phyloP scores from a whole-genome alignment of 2,797 vertebrate genomes.

The Sparus aurata region DNA sequence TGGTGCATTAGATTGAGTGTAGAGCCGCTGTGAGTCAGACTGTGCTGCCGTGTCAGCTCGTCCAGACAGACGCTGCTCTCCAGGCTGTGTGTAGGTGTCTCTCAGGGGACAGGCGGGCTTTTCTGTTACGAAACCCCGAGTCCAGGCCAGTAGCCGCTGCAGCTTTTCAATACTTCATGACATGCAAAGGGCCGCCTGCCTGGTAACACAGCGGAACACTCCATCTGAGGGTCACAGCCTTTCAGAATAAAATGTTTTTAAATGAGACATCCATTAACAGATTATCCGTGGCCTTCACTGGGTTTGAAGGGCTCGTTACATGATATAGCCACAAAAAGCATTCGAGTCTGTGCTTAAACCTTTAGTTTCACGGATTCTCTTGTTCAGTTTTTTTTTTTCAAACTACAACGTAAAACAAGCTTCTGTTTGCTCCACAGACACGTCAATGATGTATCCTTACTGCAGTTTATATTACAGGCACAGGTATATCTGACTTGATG shows the following conservation, averaged over 20 bases:
- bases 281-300: constrained; percentile 40
- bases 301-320: constrained; percentile 31
- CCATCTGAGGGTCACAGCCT: constrained; percentile 32
- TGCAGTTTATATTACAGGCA: background rate
- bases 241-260: constrained; percentile 46
- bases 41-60: constrained; percentile 66
- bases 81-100: constrained; percentile 74
- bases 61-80: constrained; percentile 69
- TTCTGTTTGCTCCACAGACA: background rate
- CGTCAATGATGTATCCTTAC: background rate
- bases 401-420: background rate
- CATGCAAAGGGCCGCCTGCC: constrained; percentile 36
- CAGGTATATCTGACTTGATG: background rate
- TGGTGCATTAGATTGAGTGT: constrained; percentile 71
- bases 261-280: constrained; percentile 64
- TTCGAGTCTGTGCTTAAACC: constrained; percentile 11
- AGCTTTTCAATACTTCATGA: constrained; percentile 73
- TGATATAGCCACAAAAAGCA: constrained; percentile 1
- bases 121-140: constrained; percentile 65
- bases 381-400: background rate
- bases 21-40: constrained; percentile 72
- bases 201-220: constrained; percentile 33
- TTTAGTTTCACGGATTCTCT: constrained; percentile 2
- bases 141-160: constrained; percentile 39
- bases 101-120: constrained; percentile 68